These are phyloP conservation scores for Takifugu ocellatus DNA, from an alignment of 2,797 vertebrate species.

Conservation along the genomic window DNA sequence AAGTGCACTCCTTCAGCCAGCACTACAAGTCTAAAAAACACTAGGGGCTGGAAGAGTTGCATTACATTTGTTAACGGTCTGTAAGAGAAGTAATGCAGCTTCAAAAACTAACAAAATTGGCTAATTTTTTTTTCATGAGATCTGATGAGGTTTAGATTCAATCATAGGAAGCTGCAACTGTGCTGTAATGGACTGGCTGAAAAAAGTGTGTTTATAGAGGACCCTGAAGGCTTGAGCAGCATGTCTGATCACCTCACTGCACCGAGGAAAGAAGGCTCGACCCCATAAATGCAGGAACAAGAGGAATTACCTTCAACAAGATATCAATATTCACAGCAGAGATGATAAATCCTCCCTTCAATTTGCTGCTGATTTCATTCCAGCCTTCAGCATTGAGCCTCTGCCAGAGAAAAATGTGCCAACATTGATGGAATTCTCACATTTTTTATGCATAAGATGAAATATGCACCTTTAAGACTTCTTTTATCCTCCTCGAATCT, in stretches of 20 bases:
- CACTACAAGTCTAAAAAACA: conserved; percentile 31
- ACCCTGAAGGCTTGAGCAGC: conserved; percentile 38
- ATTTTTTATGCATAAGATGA: neutral
- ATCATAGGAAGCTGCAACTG: conserved; percentile 19
- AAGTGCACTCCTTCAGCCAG: conserved; percentile 16
- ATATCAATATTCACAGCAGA: neutral
- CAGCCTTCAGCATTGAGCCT: conserved; percentile 33
- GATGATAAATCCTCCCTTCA: neutral
- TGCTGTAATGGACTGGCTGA: conserved; percentile 22
- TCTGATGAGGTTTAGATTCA: neutral
- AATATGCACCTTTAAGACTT: conserved; percentile 69
- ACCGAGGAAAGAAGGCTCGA: conserved; percentile 3
- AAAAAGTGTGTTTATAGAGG: conserved; percentile 32
- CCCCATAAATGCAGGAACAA: neutral
- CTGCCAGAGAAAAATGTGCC: conserved; percentile 36
- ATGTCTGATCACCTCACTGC: conserved; percentile 28
- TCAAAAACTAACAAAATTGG: neutral
- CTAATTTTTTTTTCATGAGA: no score
- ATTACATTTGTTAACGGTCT: conserved; percentile 2
- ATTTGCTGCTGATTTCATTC: conserved; percentile 41
- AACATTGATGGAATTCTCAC: neutral
- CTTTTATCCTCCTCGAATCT: conserved; percentile 63
- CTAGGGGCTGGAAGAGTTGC: conserved; percentile 4
- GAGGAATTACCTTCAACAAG: conserved; percentile 59
- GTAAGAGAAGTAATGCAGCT: neutral